A percentile compares a stretch with the other conserved stretches of the same genome.
phyloP scores from a whole-genome alignment of 2,797 vertebrate genomes.

The Liparis tanakae region DNA sequence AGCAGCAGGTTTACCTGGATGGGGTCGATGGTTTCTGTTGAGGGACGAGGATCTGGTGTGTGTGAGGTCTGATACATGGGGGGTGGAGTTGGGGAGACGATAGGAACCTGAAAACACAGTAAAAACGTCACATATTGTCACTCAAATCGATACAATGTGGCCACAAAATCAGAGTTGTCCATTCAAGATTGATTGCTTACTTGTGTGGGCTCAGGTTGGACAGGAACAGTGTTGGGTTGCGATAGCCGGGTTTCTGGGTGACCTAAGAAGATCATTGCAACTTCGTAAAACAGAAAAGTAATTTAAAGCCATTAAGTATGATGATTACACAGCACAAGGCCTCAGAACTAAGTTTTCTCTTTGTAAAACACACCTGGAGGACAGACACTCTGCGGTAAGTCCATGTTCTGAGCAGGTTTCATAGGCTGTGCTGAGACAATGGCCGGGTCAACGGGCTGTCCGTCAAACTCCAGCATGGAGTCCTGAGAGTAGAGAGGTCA shows the following conservation, averaged over 20 bases:
- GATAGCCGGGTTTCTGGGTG: slow-evolving; percentile 91
- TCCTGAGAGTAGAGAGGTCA: slow-evolving; percentile 80
- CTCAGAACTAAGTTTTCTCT: neutral
- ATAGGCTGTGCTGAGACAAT: slow-evolving; percentile 97
- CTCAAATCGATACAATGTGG: neutral
- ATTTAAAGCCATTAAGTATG: neutral
- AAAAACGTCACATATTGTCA: neutral
- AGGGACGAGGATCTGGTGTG: slow-evolving; percentile 88
- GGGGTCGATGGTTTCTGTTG: slow-evolving; percentile 91
- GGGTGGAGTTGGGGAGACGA: slow-evolving; percentile 91
- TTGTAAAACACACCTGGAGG: slow-evolving; percentile 85
- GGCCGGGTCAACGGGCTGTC: slow-evolving; percentile 93
- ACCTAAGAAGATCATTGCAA: slow-evolving; percentile 74
- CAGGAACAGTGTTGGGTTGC: slow-evolving; percentile 89
- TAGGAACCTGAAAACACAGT: slow-evolving; percentile 83
- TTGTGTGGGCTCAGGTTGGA: slow-evolving; percentile 93
- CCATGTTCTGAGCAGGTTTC: slow-evolving; percentile 91
- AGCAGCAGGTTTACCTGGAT: slow-evolving; percentile 85
- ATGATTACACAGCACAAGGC: neutral
- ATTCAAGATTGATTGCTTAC: slow-evolving; percentile 73
- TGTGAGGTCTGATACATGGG: slow-evolving; percentile 92
- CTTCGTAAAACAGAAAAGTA: slow-evolving; percentile 24
- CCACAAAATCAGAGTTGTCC: neutral
- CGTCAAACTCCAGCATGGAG: slow-evolving; percentile 98
- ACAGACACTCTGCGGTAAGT: slow-evolving; percentile 93